These are phyloP conservation scores for Polyommatus icarus DNA, from an alignment of 2,888 invertebrate genomes.

Conservation along the genomic window DNA sequence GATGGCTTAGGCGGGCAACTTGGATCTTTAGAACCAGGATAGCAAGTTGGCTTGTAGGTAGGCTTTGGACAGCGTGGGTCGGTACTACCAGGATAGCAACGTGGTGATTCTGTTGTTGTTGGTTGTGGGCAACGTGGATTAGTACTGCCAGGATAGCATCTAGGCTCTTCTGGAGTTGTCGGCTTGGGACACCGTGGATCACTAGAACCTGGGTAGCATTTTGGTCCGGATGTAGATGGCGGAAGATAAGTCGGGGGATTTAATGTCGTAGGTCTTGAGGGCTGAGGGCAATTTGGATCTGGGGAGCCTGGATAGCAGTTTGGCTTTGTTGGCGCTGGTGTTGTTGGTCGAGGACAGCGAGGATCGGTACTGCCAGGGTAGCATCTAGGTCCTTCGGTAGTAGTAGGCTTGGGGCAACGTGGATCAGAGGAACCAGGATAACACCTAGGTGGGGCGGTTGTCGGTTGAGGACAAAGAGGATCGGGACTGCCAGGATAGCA, in stretches of 20 bases:
- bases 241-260: slow-evolving; percentile 44
- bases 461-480: slow-evolving; percentile 34
- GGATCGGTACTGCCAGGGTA: slow-evolving; percentile 58
- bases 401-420: slow-evolving; percentile 53
- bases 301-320: slow-evolving; percentile 54
- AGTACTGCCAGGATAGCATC: slow-evolving; percentile 38
- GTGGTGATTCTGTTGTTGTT: slow-evolving; percentile 36
- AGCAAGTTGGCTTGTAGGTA: slow-evolving; percentile 43
- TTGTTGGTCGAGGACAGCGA: slow-evolving; percentile 51
- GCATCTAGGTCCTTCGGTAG: slow-evolving; percentile 50
- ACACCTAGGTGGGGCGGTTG: slow-evolving; percentile 46
- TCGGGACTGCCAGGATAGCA: slow-evolving; percentile 35
- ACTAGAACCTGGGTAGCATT: slow-evolving; percentile 52
- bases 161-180: slow-evolving; percentile 42
- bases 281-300: slow-evolving; percentile 50
- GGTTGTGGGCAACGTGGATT: slow-evolving; percentile 50
- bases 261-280: slow-evolving; percentile 44
- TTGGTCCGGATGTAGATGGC: slow-evolving; percentile 43
- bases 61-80: slow-evolving; percentile 53
- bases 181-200: slow-evolving; percentile 51
- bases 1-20: slow-evolving; percentile 48
- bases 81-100: slow-evolving; percentile 45
- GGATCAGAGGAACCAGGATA: slow-evolving; percentile 57
- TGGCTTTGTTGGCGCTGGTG: slow-evolving; percentile 41
- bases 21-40: slow-evolving; percentile 45